Conservation (phyloP, 1,140 invertebrate genomes). For the Thaumetopoea pityocampa region DNA sequence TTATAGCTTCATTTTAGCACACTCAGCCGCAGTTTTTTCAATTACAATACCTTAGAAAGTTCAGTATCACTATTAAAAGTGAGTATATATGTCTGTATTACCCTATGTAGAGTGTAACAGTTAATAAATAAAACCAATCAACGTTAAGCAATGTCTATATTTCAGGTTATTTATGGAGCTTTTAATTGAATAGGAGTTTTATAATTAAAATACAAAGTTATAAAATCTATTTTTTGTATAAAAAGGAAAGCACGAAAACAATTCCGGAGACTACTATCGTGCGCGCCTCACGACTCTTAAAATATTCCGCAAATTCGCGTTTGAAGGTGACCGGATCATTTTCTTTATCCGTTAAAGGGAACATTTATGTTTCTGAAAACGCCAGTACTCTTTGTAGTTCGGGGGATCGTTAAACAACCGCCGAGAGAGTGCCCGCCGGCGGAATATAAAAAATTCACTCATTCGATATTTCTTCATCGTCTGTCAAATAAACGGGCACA, state of each 20-base stretch:
- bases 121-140: no score
- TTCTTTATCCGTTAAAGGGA: slow-evolving; percentile 20
- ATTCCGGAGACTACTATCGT: slow-evolving; percentile 36
- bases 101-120: no score
- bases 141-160: no score
- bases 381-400: slow-evolving; percentile 23
- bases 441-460: slow-evolving; percentile 51
- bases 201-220: slow-evolving; percentile 50
- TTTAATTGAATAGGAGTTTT: no score
- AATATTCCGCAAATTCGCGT: slow-evolving; percentile 44
- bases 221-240: slow-evolving; percentile 42
- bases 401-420: slow-evolving; percentile 32
- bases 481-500: slow-evolving; percentile 66
- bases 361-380: slow-evolving; percentile 14
- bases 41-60: no score
- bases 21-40: no score
- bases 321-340: slow-evolving; percentile 37
- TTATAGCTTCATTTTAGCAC: no score
- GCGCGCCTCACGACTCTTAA: slow-evolving; percentile 30
- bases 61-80: no score
- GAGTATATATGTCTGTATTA: no score
- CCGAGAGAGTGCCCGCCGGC: slow-evolving; percentile 18
- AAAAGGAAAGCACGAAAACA: slow-evolving; percentile 51
- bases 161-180: no score
- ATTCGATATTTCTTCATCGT: slow-evolving; percentile 67